These are phyloP conservation scores for Pimpla rufipes DNA, from an alignment of 2,888 invertebrate species.

Conservation along the genomic window DNA sequence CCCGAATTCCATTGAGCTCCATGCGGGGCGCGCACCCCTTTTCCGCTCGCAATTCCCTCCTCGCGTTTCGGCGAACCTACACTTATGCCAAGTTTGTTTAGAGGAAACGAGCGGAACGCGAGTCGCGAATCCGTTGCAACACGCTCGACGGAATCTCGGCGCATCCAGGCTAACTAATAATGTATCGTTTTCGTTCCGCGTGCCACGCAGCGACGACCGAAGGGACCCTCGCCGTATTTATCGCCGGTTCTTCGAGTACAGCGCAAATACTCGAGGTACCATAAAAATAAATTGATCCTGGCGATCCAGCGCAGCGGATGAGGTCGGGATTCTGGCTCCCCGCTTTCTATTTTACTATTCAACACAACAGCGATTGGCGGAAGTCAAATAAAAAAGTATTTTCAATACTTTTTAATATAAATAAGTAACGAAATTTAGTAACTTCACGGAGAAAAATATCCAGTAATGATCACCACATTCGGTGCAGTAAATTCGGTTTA, in stretches of 20 bases:
- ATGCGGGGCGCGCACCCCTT: conserved; percentile 43
- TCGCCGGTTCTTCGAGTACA: neutral
- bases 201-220: too few species aligned
- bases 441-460: too few species aligned
- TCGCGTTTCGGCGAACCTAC: neutral
- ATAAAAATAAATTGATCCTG: conserved; percentile 2
- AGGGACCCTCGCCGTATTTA: neutral
- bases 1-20: conserved; percentile 72
- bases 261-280: neutral
- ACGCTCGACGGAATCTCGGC: neutral
- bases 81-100: conserved; percentile 13
- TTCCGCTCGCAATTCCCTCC: conserved; percentile 6
- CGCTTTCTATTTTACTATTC: neutral
- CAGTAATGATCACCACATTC: too few species aligned
- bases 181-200: neutral
- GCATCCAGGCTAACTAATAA: neutral
- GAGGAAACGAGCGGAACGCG: neutral
- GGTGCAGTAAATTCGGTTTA: too few species aligned
- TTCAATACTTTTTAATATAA: too few species aligned
- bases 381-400: too few species aligned
- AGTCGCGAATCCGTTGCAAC: neutral
- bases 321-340: neutral
- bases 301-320: neutral
- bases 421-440: too few species aligned
- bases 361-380: too few species aligned